Evolutionary conservation across 2,888 invertebrate genomes (phyloP), one percentile per base, ranked within the genome.

Genomic region (Philopedon plagiatum): DNA sequence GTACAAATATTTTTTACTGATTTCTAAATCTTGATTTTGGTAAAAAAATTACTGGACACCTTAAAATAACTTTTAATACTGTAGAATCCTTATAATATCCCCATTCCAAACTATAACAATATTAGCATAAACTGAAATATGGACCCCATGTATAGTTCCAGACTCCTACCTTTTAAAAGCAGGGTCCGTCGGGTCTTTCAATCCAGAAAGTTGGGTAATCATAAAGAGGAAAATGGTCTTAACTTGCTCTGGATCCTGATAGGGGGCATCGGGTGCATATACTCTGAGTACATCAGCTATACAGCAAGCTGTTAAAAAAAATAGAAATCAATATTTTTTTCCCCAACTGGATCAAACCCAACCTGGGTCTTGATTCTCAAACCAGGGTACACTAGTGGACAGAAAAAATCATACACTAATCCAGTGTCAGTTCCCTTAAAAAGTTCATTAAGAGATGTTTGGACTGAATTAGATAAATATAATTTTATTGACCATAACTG

Each of bases 231-330:
- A 98, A 84, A 97, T 96, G 15, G 92, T 92, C 87, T 93, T 94
- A 71, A 98, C 93, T 89, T 97, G 96, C 74, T 96, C 95, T 74
- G 95, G 93, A 83, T 98, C 98, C 86, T 97, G 97, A 84, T 97
- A 99, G 0, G 99, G 99, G 37, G 98, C 98, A 84, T 98, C 98
- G 0, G 99, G 98, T 0, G 98, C 98, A 86, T 97, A 99, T 5
- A 99, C 96, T 71, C 98, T 88, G 76, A 99, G 90, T 32, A 99
- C 96, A 86, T 99, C 98, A 5, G 98, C 98, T 81, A 99, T 96
- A 84, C 98, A 98, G 86, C 98, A 99, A 0, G 98, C 98, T 71
- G 61, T 13, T 13, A 21, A 7, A 44, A 54, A 23, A 61, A 4
- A 44, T 13, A 60, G n/a, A 13, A 15, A 39, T 4, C 11, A 51